Evolutionary conservation across 2,113 vertebrate genomes (phyloP).

Genomic region (Pollachius pollachius): DNA sequence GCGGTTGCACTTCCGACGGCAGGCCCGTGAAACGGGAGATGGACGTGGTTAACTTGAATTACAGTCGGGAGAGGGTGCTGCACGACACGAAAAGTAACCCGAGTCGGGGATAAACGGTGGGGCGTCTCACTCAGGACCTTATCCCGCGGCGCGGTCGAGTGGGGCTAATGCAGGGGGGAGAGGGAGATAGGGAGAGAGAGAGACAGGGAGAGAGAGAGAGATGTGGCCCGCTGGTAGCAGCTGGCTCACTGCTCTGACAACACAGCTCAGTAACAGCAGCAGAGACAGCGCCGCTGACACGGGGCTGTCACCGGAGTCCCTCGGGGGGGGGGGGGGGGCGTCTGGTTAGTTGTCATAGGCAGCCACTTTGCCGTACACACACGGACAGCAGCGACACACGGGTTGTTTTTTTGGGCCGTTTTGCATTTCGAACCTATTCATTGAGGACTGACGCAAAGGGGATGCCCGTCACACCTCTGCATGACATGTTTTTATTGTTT

Average conservation of each 20-base stretch:
- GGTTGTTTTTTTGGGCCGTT: too few relatives aligned
- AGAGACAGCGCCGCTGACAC: neutral
- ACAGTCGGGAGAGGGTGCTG: neutral
- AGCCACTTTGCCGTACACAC: too few relatives aligned
- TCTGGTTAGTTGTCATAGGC: neutral
- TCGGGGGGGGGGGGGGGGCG: neutral
- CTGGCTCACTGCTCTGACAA: neutral
- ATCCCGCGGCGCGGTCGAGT: neutral
- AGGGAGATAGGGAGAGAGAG: too few relatives aligned
- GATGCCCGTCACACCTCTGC: too few relatives aligned
- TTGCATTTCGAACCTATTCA: too few relatives aligned
- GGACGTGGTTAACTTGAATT: constrained; percentile 34
- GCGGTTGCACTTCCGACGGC: constrained; percentile 16
- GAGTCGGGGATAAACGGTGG: constrained; percentile 1
- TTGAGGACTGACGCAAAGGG: too few relatives aligned
- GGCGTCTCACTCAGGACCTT: neutral
- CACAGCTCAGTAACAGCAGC: neutral
- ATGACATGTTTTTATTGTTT: too few relatives aligned
- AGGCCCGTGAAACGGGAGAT: constrained; percentile 31
- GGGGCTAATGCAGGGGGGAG: neutral
- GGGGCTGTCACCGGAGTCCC: neutral
- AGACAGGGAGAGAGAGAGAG: too few relatives aligned
- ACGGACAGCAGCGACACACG: too few relatives aligned
- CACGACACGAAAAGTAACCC: neutral
- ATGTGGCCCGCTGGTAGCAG: neutral